Evolutionary conservation across 2,888 invertebrate genomes (phyloP).

Genomic region (Mesorhabditis sp.): DNA sequence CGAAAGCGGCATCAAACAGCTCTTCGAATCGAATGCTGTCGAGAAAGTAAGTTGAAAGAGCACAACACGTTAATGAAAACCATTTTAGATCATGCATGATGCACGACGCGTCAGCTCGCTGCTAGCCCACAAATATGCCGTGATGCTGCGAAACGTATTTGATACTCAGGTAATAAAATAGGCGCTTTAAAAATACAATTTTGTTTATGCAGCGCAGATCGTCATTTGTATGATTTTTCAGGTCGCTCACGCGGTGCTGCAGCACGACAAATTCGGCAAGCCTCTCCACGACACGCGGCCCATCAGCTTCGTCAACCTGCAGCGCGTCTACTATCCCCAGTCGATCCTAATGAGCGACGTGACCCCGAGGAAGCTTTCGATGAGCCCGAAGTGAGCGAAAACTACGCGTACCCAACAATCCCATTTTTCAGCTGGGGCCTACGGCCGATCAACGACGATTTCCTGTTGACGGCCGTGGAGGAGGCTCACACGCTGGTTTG

Average conservation of each 20-base stretch:
- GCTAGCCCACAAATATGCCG: constrained; percentile 49
- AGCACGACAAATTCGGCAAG: constrained; percentile 81
- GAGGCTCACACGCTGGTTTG: constrained; percentile 51
- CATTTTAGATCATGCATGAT: constrained; percentile 45
- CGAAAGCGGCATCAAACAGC: constrained; percentile 51
- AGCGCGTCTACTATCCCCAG: constrained; percentile 57
- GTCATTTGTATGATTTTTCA: constrained; percentile 48
- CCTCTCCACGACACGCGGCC: constrained; percentile 92
- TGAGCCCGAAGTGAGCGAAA: constrained; percentile 40
- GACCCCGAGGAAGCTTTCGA: constrained; percentile 73
- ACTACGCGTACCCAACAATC: background rate
- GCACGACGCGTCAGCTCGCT: constrained; percentile 43
- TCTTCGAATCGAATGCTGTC: constrained; percentile 47
- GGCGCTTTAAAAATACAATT: background rate
- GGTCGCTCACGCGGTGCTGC: constrained; percentile 84
- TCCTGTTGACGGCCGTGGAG: constrained; percentile 48
- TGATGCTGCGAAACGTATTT: constrained; percentile 51
- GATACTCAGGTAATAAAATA: constrained; percentile 50
- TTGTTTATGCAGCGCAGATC: background rate
- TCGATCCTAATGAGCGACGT: constrained; percentile 84
- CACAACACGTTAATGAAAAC: background rate
- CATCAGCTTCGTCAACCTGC: constrained; percentile 80
- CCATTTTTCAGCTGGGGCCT: constrained; percentile 47
- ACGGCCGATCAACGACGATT: constrained; percentile 51
- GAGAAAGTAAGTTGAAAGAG: constrained; percentile 35